A percentile compares a stretch with the other conserved stretches of the same genome.
Conservation (phyloP, 2,888 invertebrate genomes). For the Ptilodon capucinus region DNA sequence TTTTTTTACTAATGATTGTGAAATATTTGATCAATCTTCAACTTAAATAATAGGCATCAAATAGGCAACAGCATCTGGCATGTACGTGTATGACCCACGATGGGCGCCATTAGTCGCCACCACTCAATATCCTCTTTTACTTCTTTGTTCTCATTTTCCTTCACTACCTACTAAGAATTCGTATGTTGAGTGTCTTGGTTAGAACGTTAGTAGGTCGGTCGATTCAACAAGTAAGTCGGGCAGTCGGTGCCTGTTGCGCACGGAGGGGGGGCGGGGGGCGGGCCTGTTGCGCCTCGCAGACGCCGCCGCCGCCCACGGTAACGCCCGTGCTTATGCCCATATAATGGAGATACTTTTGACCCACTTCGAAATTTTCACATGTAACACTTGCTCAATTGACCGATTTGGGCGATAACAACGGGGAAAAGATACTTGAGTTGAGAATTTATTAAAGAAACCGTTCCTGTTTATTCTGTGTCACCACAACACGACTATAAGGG, state of each 20-base stretch:
- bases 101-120: constrained; percentile 15
- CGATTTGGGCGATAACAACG: constrained; percentile 10
- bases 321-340: constrained; percentile 57
- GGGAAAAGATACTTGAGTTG: not conserved
- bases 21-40: too few species aligned
- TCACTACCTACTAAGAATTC: constrained; percentile 44
- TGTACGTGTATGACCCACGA: constrained; percentile 5
- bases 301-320: constrained; percentile 67
- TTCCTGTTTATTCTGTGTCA: too few species aligned
- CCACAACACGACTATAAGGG: too few species aligned
- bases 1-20: too few species aligned
- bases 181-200: constrained; percentile 60
- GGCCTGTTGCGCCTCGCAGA: constrained; percentile 79
- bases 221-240: constrained; percentile 80
- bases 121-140: constrained; percentile 15
- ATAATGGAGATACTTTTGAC: constrained; percentile 66
- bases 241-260: constrained; percentile 76
- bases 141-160: constrained; percentile 22
- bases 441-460: too few species aligned
- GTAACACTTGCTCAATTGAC: constrained; percentile 32
- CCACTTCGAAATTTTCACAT: constrained; percentile 51
- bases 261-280: constrained; percentile 55
- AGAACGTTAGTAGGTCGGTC: constrained; percentile 80
- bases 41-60: too few species aligned
- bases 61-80: too few species aligned